These are phyloP conservation scores for Aeoliscus strigatus DNA, from an alignment of 2,797 vertebrate species.

Conservation along the genomic window DNA sequence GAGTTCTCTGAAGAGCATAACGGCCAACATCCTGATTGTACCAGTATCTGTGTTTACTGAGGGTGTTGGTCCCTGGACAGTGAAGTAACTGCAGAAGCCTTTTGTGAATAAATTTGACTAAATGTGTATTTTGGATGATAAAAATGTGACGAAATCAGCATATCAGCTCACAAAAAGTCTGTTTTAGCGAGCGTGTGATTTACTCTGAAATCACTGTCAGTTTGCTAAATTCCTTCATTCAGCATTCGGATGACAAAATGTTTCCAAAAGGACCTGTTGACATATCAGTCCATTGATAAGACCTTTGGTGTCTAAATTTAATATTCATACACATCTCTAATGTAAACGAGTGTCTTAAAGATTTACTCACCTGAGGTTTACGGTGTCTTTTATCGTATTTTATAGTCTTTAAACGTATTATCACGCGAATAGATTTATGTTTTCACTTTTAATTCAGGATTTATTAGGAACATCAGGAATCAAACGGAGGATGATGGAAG, in stretches of 20 bases:
- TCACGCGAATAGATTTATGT: too few relatives aligned
- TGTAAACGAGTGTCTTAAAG: not conserved
- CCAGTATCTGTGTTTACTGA: slow-evolving; percentile 30
- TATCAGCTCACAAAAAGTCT: too few relatives aligned
- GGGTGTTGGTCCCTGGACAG: slow-evolving; percentile 14
- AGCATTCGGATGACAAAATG: slow-evolving; percentile 5
- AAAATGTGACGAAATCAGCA: too few relatives aligned
- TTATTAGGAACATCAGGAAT: not conserved
- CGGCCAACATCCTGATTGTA: slow-evolving; percentile 5
- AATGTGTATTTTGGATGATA: too few relatives aligned
- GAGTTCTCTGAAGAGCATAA: not conserved
- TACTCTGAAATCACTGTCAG: not conserved
- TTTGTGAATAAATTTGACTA: too few relatives aligned
- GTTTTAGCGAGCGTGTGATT: too few relatives aligned
- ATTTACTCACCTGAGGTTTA: not conserved
- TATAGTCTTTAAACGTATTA: not conserved
- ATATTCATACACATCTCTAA: slow-evolving; percentile 17
- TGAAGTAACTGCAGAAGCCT: too few relatives aligned
- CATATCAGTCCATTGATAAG: slow-evolving; percentile 28
- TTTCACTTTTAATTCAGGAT: not conserved
- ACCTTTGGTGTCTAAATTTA: slow-evolving; percentile 54
- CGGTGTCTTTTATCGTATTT: not conserved
- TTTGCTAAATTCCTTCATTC: slow-evolving; percentile 3
- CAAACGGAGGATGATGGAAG: not conserved
- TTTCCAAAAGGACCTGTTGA: slow-evolving; percentile 32